Base-by-base conservation (phyloP, 2,888 invertebrate genomes). In the Lymantria dispar region DNA sequence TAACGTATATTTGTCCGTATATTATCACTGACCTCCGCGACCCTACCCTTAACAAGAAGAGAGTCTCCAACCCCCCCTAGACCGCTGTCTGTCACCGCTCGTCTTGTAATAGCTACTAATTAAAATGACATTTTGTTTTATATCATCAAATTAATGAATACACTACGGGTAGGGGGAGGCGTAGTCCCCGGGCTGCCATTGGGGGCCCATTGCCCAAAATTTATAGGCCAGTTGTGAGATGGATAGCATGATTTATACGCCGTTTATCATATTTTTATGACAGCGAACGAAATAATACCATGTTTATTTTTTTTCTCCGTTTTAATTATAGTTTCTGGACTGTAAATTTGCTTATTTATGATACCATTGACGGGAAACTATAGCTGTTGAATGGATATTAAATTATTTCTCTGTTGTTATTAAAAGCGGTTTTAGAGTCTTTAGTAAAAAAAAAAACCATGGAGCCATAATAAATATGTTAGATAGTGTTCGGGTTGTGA, bases 61-160 rank as follows among this genome's bases (percentile, higher is more conserved):
- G 33, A 77, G 73, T 56, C 69, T 62, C 56, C 54, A 11, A 50
- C 52, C 37, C 31, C 62, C 63, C 63, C 63, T 61, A 68, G 70
- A 67, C 62, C 74, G 70, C 70, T 75, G 67, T 65, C 80, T 78
- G 80, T 84, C 83, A 82, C 73, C 79, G 68, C 70, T 68, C 65
- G 54, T 70, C 76, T 74, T 76, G 78, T 80, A 83, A 82, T 81
- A 74, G 78, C 65, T 65, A 68, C 83, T 83, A 84, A 83, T 83
- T 84, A 83, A 83, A 78, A 72, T 78, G 79, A 83, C 80, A 76
- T 78, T 81, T 82, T 83, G 83, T 83, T 85, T 83, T 80, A 83
- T 82, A 78, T 78, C 80, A 78, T 83, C 81, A 79, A 81, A 81
- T 82, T 80, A 80, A 81, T 81, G 78, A 76, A 72, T 67, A 72